Evolutionary conservation across 2,888 invertebrate species (phyloP).

Genomic region (Drosophila sordidapex): DNA sequence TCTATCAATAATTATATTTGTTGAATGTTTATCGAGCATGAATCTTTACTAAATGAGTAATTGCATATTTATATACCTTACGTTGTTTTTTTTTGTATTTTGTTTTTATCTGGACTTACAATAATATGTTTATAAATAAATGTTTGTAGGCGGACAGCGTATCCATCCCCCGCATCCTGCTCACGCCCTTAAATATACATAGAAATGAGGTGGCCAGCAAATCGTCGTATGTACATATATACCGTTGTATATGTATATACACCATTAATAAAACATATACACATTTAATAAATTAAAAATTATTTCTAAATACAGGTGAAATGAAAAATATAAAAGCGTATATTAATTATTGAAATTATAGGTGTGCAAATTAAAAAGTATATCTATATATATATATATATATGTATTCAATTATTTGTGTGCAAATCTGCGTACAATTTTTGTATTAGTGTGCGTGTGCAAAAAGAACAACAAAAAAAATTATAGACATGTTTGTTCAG

Average conservation of each 20-base stretch:
- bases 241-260: no score
- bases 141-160: neutral
- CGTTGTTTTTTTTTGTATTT: neutral
- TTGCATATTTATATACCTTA: constrained; percentile 4
- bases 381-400: neutral
- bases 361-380: neutral
- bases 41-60: constrained; percentile 8
- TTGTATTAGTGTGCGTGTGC: constrained; percentile 22
- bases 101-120: neutral
- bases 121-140: constrained; percentile 2
- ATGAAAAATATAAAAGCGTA: neutral
- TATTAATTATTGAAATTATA: neutral
- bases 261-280: no score
- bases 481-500: constrained; percentile 15
- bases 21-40: constrained; percentile 1
- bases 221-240: neutral
- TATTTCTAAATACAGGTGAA: neutral
- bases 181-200: constrained; percentile 1
- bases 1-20: neutral
- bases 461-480: constrained; percentile 35
- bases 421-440: constrained; percentile 2
- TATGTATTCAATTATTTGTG: constrained; percentile 20
- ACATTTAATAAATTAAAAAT: neutral
- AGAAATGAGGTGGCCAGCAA: neutral
- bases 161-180: neutral